Evolutionary conservation across 2,113 vertebrate genomes (phyloP).

Genomic region (Gymnobelideus leadbeateri): DNA sequence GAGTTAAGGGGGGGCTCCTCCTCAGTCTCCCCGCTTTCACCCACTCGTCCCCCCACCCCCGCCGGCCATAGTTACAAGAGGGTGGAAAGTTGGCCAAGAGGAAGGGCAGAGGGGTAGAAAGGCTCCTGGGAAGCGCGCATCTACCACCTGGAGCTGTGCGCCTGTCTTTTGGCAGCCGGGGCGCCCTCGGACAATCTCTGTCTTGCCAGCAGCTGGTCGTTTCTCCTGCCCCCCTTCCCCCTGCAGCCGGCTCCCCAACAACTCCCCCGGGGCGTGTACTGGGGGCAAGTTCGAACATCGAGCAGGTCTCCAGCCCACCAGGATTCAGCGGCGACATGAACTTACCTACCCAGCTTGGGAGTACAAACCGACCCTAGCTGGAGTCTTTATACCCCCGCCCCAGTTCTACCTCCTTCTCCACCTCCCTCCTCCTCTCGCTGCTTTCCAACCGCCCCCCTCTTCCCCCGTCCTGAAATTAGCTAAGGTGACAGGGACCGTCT

Average conservation of each 20-base stretch:
- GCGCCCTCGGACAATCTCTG: neutral
- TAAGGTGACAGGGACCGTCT: conserved; percentile 58
- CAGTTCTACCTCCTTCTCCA: neutral
- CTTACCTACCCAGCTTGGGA: neutral
- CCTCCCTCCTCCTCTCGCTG: neutral
- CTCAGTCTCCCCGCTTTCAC: accelerated
- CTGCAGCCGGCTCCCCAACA: neutral
- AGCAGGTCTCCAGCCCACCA: neutral
- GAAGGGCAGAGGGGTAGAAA: accelerated
- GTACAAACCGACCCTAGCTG: neutral
- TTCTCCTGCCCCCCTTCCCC: neutral
- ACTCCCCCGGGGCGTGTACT: conserved; percentile 22
- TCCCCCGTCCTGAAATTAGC: conserved; percentile 21
- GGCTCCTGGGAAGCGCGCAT: neutral
- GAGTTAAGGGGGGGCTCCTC: neutral
- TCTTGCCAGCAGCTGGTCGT: neutral
- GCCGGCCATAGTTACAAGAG: neutral
- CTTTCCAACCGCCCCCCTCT: conserved; percentile 22
- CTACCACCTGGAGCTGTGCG: neutral
- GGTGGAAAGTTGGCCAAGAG: conserved; percentile 28
- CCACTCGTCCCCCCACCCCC: accelerated
- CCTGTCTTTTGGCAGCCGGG: neutral
- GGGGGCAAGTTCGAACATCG: neutral
- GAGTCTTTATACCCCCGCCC: neutral
- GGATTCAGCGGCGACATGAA: neutral